These are phyloP conservation scores for Phocoena phocoena DNA, from an alignment of 2,113 vertebrate species.

Conservation along the genomic window DNA sequence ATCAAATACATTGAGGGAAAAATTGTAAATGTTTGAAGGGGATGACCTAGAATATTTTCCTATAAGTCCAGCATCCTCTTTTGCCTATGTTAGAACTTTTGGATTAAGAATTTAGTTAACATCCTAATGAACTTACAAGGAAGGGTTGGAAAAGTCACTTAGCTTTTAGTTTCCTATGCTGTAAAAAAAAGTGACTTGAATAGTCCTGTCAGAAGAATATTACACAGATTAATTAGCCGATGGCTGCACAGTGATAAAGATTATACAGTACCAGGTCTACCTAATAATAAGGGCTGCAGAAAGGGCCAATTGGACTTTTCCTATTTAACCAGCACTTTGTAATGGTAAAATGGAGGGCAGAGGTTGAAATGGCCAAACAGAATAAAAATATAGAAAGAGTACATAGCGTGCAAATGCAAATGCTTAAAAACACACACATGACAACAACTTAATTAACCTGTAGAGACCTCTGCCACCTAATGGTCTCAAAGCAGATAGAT, in stretches of 20 bases:
- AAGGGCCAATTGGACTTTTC: conserved; percentile 30
- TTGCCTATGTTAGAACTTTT: neutral
- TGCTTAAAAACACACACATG: neutral
- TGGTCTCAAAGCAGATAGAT: conserved; percentile 42
- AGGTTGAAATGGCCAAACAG: conserved; percentile 48
- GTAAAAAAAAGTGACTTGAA: conserved; percentile 34
- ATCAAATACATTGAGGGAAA: neutral
- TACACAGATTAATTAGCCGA: conserved; percentile 64
- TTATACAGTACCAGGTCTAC: neutral
- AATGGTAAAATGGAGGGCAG: conserved; percentile 56
- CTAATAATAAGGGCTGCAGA: conserved; percentile 16
- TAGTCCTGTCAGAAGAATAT: conserved; percentile 9
- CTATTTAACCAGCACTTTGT: conserved; percentile 55
- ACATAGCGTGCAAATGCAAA: neutral
- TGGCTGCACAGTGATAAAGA: conserved; percentile 34
- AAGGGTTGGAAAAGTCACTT: conserved; percentile 43
- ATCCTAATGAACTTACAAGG: conserved; percentile 2
- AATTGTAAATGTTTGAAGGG: neutral
- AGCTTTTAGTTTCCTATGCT: conserved; percentile 39
- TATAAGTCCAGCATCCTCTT: neutral
- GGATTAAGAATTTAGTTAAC: conserved; percentile 39
- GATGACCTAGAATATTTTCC: neutral
- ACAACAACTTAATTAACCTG: conserved; percentile 73
- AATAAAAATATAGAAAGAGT: conserved; percentile 19
- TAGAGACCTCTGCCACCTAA: conserved; percentile 12